These are phyloP conservation scores for Salvelinus sp. DNA, from an alignment of 2,113 vertebrate species.

Conservation along the genomic window DNA sequence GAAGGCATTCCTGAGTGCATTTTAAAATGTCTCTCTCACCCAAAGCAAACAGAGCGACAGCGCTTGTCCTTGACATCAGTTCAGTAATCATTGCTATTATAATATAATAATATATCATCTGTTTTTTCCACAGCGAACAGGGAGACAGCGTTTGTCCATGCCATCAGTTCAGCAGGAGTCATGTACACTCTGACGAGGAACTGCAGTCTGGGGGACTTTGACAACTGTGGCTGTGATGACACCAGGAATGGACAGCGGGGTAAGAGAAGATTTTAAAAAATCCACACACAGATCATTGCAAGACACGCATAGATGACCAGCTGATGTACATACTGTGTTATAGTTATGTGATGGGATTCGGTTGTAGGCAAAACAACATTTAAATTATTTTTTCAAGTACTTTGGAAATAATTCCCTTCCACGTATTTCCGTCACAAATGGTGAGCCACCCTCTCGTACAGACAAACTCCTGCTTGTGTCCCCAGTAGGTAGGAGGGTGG, in stretches of 20 bases:
- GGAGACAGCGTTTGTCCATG: conserved; percentile 95
- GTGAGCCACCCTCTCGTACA: too few relatives aligned
- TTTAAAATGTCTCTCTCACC: too few relatives aligned
- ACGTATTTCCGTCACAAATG: too few relatives aligned
- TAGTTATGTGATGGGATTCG: too few relatives aligned
- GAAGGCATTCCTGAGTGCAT: conserved; percentile 16
- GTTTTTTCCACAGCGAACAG: conserved; percentile 82
- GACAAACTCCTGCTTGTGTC: background rate
- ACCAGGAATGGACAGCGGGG: conserved; percentile 93
- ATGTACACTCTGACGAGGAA: conserved; percentile 98
- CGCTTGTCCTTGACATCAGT: too few relatives aligned
- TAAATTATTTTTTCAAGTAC: too few relatives aligned
- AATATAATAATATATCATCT: background rate
- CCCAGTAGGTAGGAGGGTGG: too few relatives aligned
- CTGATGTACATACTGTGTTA: too few relatives aligned
- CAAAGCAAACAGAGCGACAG: too few relatives aligned
- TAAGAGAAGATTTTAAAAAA: conserved; percentile 63
- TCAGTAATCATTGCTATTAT: too few relatives aligned
- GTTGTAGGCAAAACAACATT: too few relatives aligned
- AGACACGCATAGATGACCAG: background rate
- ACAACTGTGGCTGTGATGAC: conserved; percentile 97
- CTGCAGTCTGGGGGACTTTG: conserved; percentile 97
- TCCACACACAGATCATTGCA: background rate
- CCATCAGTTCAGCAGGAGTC: conserved; percentile 96
- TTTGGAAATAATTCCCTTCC: too few relatives aligned